Base-by-base conservation (phyloP, 2,888 invertebrate species). In the Dasypolia templi region DNA sequence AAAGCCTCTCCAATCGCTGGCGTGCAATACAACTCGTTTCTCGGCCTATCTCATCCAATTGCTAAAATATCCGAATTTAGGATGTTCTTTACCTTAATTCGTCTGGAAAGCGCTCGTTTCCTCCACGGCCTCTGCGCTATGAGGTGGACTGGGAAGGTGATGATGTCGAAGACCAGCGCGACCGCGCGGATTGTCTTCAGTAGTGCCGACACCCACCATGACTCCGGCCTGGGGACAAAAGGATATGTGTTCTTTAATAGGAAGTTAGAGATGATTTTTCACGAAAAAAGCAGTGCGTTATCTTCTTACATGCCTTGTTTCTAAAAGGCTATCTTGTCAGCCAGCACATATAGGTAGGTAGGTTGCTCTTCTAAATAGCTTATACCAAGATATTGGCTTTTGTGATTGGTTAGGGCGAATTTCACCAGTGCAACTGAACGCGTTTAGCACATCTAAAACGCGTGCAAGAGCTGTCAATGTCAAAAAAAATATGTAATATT, bases 111-210 rank as follows among this genome's bases (percentile, higher is more conserved):
- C 79, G 97, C 97, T 85, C 98, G 97, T 91, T 97, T 97, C 93
- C 97, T 97, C 99, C 99, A 99, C 78, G 99, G 99, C 90, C 98
- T 97, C 95, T 99, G 99, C 84, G 98, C 95, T 82, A 99, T 95
- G 89, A 98, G 97, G 95, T 99, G 99, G 44, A 99, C 97, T 79
- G 99, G 98, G 95, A 98, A 98, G 79, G 99, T 98, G 91, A 99
- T 96, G 90, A 99, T 97, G 94, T 99, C 99, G 96, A 98, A 99
- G 85, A 99, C 97, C 92, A 98, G 97, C 87, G 98, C 97, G 87
- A 98, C 96, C 68, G 98, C 97, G 93, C 98, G 98, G 91, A 99
- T 97, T 87, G 98, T 97, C 87, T 97, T 97, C 89, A 98, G 96
- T 90, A 98, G 98, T 91, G 97, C 97, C 91, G 97, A 97, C 91